Conservation (phyloP, 2,113 vertebrate species). For the Callorhinus ursinus region DNA sequence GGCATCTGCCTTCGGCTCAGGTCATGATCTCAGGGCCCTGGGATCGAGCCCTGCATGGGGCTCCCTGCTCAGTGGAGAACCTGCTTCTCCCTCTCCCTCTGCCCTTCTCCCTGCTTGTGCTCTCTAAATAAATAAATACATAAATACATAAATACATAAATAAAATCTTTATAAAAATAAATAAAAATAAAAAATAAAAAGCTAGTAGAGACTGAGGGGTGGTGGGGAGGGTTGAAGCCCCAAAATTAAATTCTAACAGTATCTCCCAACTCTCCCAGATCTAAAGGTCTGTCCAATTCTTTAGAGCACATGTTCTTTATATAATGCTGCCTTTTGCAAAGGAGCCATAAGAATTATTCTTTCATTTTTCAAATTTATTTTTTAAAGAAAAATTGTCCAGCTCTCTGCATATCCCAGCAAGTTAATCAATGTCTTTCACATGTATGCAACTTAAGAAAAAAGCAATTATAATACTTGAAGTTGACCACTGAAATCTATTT, state of each 20-base stretch:
- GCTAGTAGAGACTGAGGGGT: neutral
- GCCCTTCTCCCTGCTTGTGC: neutral
- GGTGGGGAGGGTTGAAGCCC: neutral
- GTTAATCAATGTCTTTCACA: neutral
- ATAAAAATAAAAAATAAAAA: neutral
- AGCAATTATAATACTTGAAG: neutral
- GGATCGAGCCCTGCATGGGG: neutral
- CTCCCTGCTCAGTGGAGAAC: neutral
- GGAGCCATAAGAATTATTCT: neutral
- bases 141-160: neutral
- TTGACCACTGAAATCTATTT: neutral
- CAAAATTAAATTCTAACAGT: neutral
- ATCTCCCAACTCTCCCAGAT: neutral
- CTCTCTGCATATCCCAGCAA: neutral
- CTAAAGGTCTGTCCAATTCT: neutral
- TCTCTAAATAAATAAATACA: too few relatives aligned
- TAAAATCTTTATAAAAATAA: neutral
- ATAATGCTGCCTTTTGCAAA: neutral
- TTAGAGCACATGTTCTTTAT: neutral
- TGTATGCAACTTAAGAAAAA: neutral
- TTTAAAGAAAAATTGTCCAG: neutral
- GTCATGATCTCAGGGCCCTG: neutral
- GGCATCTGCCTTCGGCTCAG: neutral
- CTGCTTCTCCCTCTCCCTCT: neutral
- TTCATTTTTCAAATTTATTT: neutral